These are phyloP conservation scores for Octodon degus DNA, from an alignment of 2,113 vertebrate species.

Conservation along the genomic window DNA sequence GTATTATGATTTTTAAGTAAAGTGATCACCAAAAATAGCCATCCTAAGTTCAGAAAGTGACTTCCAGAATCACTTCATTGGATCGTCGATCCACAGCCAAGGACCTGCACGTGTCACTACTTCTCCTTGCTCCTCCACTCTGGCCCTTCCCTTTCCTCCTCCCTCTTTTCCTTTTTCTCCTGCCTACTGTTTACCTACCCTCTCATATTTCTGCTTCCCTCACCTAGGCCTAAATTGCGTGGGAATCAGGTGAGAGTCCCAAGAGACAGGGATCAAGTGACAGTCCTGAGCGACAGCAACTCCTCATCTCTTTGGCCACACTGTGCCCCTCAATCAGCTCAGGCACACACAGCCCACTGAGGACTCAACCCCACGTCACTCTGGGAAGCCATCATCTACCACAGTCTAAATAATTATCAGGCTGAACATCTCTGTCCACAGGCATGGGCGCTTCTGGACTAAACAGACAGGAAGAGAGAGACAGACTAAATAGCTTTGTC, in stretches of 20 bases:
- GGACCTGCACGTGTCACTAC: too few species aligned
- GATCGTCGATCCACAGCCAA: not conserved
- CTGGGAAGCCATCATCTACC: not conserved
- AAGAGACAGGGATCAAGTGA: not conserved
- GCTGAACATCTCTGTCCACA: not conserved
- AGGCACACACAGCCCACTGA: not conserved
- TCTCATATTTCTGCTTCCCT: not conserved
- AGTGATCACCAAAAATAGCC: not conserved
- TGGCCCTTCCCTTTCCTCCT: not conserved
- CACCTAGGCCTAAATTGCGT: not conserved
- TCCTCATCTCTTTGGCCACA: not conserved
- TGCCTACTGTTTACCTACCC: not conserved
- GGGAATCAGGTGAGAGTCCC: not conserved
- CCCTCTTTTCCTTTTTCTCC: not conserved
- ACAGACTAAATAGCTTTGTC: constrained; percentile 59
- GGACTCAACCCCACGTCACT: not conserved
- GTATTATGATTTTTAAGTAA: constrained; percentile 2
- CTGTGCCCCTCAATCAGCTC: too few species aligned
- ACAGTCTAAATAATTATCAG: not conserved
- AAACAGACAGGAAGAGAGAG: constrained; percentile 9
- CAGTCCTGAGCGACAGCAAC: not conserved
- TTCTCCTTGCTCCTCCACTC: not conserved
- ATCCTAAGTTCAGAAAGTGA: not conserved
- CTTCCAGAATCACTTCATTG: not conserved
- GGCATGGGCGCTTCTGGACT: not conserved